Base-by-base conservation (phyloP, 2,113 vertebrate species). In the Phalacrocorax carbo region DNA sequence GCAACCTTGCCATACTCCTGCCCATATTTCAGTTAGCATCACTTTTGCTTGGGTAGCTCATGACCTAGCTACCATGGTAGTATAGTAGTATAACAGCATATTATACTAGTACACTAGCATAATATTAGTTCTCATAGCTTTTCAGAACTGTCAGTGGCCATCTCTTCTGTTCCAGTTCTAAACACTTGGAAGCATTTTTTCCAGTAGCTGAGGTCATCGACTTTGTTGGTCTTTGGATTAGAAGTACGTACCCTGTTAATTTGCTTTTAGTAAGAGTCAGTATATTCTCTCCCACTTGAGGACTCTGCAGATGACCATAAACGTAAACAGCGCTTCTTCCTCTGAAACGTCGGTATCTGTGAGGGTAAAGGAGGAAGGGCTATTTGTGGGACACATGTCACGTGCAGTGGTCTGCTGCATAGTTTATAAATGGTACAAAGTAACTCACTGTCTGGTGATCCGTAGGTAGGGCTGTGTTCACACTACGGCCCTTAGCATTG, bases 381-480 rank as follows among this genome's bases (percentile, higher is more conserved):
- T 25, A 3, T 32, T 10, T 29, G 62, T 21, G 29, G 52, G 55
- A 26, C 6, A 9, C 15, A 26, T 0, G 7, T 18, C 30, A 5
- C 0, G 34, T 12, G 29, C 1, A 0, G 26, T 3, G 11, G 60
- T 38, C 15, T 11, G 44, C 69, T 38, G 46, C 20, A 3, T 0
- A 2, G 29, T 9, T 42, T 48, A 4, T 9, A 9, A 36, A 15
- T 0, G 21, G 57, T 27, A 34, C 12, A 2, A 4, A 42, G 42
- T 2, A 18, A 19, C 29, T 32, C 29, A 0, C 16, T 32, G 58
- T 80, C 66, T 1, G 9, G 1, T 0, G 14, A 20, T 1, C 51
- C 12, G 42, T 2, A 13, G 57, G n/a, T 8, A 10, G 14, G 11
- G 14, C 3, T 15, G 44, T 3, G 54, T 2, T 27, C 83, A 14